Conservation (phyloP, 2,888 invertebrate genomes). For the Holacanthella duospinosa region DNA sequence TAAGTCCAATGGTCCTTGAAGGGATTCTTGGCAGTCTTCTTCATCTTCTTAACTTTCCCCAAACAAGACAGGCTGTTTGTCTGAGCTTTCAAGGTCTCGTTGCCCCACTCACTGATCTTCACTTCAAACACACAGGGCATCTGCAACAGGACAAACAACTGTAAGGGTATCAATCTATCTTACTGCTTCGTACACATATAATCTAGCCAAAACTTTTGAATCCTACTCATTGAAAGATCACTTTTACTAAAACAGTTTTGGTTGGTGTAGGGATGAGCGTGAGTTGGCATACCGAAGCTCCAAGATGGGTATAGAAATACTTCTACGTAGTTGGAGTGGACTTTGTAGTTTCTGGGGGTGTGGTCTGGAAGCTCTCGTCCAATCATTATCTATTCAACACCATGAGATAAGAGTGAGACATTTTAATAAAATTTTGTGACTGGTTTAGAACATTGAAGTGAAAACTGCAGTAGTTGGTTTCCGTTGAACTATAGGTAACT, state of each 20-base stretch:
- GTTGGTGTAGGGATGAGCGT: constrained; percentile 47
- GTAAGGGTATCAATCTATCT: too few species aligned
- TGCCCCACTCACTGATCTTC: constrained; percentile 88
- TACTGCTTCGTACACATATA: not conserved
- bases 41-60: constrained; percentile 72
- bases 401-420: constrained; percentile 79
- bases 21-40: constrained; percentile 77
- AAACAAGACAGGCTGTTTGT: constrained; percentile 60
- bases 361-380: constrained; percentile 66
- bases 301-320: constrained; percentile 52
- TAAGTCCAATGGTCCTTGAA: constrained; percentile 80
- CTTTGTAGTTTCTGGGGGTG: constrained; percentile 74
- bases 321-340: constrained; percentile 75
- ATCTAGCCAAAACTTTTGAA: too few species aligned
- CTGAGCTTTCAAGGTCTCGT: constrained; percentile 77
- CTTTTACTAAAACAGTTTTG: not conserved
- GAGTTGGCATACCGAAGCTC: constrained; percentile 77
- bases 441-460: not conserved
- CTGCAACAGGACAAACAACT: constrained; percentile 24
- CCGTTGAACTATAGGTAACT: constrained; percentile 58
- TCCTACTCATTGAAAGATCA: not conserved
- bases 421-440: too few species aligned
- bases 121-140: constrained; percentile 47
- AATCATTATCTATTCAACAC: constrained; percentile 72
- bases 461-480: not conserved